Base-by-base conservation (phyloP, 2,888 invertebrate genomes). In the Leptopilina syphax region DNA sequence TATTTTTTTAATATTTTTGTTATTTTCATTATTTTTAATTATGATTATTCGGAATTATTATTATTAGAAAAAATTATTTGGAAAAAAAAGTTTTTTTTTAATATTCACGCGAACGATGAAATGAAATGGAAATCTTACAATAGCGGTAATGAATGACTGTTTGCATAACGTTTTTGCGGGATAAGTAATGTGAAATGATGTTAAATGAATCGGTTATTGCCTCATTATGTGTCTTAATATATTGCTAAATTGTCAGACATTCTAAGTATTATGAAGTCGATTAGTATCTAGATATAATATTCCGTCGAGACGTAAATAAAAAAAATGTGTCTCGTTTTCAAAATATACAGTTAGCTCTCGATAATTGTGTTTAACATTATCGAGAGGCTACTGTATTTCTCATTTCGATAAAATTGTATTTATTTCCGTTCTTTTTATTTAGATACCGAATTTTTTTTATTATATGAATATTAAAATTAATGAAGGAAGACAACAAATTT, bases 171-270 rank as follows among this genome's bases (percentile, higher is more conserved):
- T 81, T 83, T 34, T 77, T n/a, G 76, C 79, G 81, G 34, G 83
- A 83, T 84, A 85, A 85, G 81, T 84, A 83, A 85, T 81, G 83
- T 81, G 66, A 86, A 86, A 85, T 81, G 81, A 81, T 83, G 85
- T 84, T 82, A 85, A 86, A 83, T 85, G 83, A 84, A 80, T 83
- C 83, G 81, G 81, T 83, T 82, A 86, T 86, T 84, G 84, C 81
- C 81, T 81, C 78, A 84, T 85, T 82, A 86, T 79, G 80, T 80
- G 81, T 80, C 78, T 80, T 78, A 79, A 78, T 81, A 81, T 81
- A 84, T 84, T 83, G 83, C 66, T 83, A 84, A 86, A 84, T 80
- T 82, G 80, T 60, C 81, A 83, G 82, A 85, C 68, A 73, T 73
- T 82, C 82, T 80, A 83, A 82, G 81, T 80, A 84, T 83, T 84